These are phyloP conservation scores for Leptinotarsa juncta DNA, from an alignment of 2,888 invertebrate species.

Conservation along the genomic window DNA sequence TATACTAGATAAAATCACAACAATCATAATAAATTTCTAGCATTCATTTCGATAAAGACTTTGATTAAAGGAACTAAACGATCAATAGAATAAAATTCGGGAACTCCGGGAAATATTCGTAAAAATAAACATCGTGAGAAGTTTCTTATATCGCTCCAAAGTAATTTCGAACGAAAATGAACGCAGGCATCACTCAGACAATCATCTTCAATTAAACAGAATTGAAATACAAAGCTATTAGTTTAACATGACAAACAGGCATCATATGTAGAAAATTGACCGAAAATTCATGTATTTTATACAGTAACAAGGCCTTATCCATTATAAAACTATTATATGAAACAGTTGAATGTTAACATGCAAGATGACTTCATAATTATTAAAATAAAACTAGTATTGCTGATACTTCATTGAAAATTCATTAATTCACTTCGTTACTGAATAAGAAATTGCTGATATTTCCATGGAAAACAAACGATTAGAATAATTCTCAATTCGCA, in stretches of 20 bases:
- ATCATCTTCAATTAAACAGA: neutral
- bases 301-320: slow-evolving; percentile 3
- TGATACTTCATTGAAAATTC: too few species aligned
- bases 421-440: too few species aligned
- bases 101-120: neutral
- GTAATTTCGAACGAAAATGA: neutral
- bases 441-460: too few species aligned
- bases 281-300: neutral
- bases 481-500: too few species aligned
- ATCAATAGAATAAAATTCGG: too few species aligned
- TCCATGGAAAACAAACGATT: too few species aligned
- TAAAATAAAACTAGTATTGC: too few species aligned
- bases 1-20: too few species aligned
- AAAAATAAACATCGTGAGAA: neutral
- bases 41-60: too few species aligned
- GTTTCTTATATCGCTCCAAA: neutral
- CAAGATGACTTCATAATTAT: neutral
- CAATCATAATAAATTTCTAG: too few species aligned
- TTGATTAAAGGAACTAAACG: too few species aligned
- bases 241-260: neutral
- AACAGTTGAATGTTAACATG: neutral
- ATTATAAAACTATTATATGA: neutral
- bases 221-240: neutral
- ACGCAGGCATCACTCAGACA: neutral
- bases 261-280: neutral